phyloP scores from a whole-genome alignment of 2,888 invertebrate genomes.

The Leptinotarsa tumamoca region DNA sequence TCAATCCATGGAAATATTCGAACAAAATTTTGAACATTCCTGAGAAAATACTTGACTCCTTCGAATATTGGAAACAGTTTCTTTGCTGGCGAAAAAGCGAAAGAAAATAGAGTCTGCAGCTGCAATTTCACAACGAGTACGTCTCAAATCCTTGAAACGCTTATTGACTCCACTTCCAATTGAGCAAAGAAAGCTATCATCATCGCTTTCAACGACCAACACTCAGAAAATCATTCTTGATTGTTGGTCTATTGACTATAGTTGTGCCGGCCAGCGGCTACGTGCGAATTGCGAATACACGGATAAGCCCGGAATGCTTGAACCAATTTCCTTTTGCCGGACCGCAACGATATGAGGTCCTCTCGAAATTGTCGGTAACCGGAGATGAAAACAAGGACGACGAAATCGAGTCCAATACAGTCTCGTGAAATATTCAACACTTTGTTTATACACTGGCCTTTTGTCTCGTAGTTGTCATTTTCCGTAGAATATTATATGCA shows the following conservation, averaged over 20 bases:
- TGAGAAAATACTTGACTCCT: too few relatives aligned
- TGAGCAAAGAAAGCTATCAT: not conserved
- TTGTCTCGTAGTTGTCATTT: too few relatives aligned
- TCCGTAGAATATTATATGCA: too few relatives aligned
- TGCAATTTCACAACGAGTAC: not conserved
- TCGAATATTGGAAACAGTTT: too few relatives aligned
- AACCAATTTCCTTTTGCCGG: slow-evolving; percentile 45
- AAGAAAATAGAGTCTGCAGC: not conserved
- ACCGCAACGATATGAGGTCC: slow-evolving; percentile 42
- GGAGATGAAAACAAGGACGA: slow-evolving; percentile 44
- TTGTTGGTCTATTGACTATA: slow-evolving; percentile 26
- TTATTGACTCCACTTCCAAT: not conserved
- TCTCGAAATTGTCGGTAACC: slow-evolving; percentile 46
- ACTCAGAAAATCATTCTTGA: not conserved
- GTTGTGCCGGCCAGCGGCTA: slow-evolving; percentile 24
- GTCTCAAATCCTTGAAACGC: not conserved
- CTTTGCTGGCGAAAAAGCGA: too few relatives aligned
- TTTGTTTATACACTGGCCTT: not conserved
- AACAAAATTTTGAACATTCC: too few relatives aligned
- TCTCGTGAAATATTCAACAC: slow-evolving; percentile 37
- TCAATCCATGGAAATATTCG: too few relatives aligned
- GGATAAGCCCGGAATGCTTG: slow-evolving; percentile 26
- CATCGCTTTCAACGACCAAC: not conserved
- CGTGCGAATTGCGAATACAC: slow-evolving; percentile 15
- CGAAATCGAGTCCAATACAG: slow-evolving; percentile 34